Base-by-base conservation (phyloP, 2,797 vertebrate species). In the Rhinogobio ventralis region DNA sequence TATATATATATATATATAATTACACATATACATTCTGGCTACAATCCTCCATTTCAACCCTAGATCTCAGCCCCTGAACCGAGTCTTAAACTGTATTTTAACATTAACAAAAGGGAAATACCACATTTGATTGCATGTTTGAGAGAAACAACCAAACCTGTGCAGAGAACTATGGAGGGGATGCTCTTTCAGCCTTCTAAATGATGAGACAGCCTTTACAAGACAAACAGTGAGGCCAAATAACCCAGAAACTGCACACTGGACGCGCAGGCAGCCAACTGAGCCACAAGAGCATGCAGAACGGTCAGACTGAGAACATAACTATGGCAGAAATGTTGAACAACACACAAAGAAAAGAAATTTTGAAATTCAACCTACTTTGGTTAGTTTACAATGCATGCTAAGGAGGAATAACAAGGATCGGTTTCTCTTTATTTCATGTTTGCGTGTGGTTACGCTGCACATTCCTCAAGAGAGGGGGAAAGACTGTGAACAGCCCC, bases 381-480 rank as follows among this genome's bases (percentile, higher is more conserved):
- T 13, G 64, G 33, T 55, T 84, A 17, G 36, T 36, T n/a, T 76
- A 81, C 73, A 87, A 87, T 53, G 36, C 85, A 85, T 74, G 74
- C 74, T 81, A 73, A 83, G 25, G 69, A 60, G 53, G 90, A 77
- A 93, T 84, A 82, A 86, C 42, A 33, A 82, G 87, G 89, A 90
- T 90, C 23, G 4, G 60, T 42, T 92, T 90, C 55, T 79, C 84
- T 76, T 92, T 89, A 91, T 91, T 94, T 90, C 55, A 82, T 68
- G 84, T 85, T 89, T 89, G 87, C 86, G 85, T 81, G 76, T 84
- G 89, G 93, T 94, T 93, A 93, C 93, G 91, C 93, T 92, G 90
- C 92, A 94, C 92, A 94, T 92, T 92, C 92, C 91, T 91, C 83
- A 78, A 49, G 89, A 86, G 90, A 90, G 88, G 89, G 62, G 78